Percentiles rank a stretch among this genome's conserved stretches.
These are phyloP conservation scores for Triplophysa dalaica DNA, from an alignment of 2,113 vertebrate genomes.

Conservation along the genomic window DNA sequence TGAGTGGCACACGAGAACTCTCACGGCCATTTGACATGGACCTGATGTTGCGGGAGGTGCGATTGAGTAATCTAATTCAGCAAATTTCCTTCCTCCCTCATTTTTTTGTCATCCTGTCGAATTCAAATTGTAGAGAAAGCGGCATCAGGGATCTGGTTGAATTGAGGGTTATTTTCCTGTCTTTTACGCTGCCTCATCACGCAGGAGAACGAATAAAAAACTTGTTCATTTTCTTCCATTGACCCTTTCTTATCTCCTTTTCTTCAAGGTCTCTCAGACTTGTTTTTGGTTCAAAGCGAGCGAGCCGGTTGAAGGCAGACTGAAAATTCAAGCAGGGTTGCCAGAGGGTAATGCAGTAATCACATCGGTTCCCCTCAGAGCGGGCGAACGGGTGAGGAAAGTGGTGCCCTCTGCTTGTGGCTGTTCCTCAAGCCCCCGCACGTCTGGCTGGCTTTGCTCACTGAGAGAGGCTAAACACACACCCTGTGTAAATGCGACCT, in stretches of 20 bases:
- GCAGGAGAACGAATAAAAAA: constrained; percentile 10
- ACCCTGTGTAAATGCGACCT: constrained; percentile 24
- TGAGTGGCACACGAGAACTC: neutral
- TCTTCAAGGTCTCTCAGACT: constrained; percentile 9
- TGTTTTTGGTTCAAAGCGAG: constrained; percentile 42
- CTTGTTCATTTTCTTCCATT: constrained; percentile 2
- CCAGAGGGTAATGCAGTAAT: constrained; percentile 60
- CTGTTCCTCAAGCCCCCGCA: constrained; percentile 47
- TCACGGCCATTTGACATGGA: neutral
- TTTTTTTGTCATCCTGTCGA: constrained; percentile 2
- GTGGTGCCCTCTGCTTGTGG: constrained; percentile 55
- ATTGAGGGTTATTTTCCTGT: constrained; percentile 15
- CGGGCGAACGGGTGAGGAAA: constrained; percentile 50
- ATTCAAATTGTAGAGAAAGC: neutral
- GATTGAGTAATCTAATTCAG: constrained; percentile 7
- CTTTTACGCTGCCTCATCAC: neutral
- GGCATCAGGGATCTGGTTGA: neutral
- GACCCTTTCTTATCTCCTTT: neutral
- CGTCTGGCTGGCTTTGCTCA: constrained; percentile 41
- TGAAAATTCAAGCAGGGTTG: constrained; percentile 35
- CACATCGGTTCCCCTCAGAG: constrained; percentile 56
- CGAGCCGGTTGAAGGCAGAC: constrained; percentile 40
- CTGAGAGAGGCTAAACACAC: constrained; percentile 20
- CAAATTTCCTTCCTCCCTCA: neutral
- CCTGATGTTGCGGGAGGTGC: neutral